phyloP scores from a whole-genome alignment of 2,113 vertebrate species.

The Phalacrocorax brasilianus region DNA sequence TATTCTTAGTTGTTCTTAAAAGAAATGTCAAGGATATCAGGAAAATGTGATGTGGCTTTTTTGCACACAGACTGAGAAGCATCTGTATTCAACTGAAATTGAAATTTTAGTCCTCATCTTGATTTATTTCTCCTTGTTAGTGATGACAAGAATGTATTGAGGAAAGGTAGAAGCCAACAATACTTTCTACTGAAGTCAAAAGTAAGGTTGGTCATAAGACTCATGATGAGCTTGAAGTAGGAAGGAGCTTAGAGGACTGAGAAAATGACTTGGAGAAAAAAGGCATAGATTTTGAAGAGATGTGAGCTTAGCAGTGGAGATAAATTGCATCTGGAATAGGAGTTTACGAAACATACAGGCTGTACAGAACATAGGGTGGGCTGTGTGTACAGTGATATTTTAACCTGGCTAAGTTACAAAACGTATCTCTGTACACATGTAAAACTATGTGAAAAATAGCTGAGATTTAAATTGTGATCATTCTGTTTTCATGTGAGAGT shows the following conservation, averaged over 20 bases:
- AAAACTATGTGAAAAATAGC: not conserved
- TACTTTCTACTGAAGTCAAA: not conserved
- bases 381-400: not conserved
- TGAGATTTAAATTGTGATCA: not conserved
- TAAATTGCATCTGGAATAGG: not conserved
- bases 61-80: not conserved
- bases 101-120: not conserved
- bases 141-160: not conserved
- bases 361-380: not conserved
- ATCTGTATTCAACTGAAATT: not conserved
- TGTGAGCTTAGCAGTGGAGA: not conserved
- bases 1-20: constrained; percentile 27
- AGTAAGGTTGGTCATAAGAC: not conserved
- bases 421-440: not conserved
- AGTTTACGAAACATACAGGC: not conserved
- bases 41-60: not conserved
- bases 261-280: not conserved
- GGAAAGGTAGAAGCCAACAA: not conserved
- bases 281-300: not conserved
- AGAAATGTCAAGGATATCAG: constrained; percentile 12
- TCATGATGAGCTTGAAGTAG: not conserved
- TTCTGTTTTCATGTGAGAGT: not conserved
- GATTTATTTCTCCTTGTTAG: not conserved
- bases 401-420: not conserved
- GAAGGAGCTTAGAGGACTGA: not conserved